Conservation (phyloP, 2,888 invertebrate genomes). For the Meloe dianella region DNA sequence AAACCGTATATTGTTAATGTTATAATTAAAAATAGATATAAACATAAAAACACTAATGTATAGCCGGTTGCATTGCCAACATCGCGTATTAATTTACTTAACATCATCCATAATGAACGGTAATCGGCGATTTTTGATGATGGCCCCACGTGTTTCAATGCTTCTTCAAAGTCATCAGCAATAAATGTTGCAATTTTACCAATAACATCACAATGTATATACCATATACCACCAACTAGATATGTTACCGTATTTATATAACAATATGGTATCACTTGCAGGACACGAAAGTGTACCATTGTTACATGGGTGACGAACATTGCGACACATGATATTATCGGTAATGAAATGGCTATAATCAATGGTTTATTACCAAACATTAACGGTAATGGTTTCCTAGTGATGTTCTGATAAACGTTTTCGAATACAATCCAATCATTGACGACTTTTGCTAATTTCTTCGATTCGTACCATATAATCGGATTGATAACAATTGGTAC, state of each 20-base stretch:
- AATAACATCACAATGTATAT: constrained; percentile 68
- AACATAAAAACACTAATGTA: constrained; percentile 70
- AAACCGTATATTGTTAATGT: constrained; percentile 77
- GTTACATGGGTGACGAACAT: constrained; percentile 74
- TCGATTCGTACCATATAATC: constrained; percentile 71
- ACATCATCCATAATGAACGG: constrained; percentile 72
- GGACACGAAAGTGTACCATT: constrained; percentile 70
- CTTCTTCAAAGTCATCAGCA: constrained; percentile 73
- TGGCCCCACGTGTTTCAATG: constrained; percentile 71
- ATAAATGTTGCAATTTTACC: constrained; percentile 70
- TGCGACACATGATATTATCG: constrained; percentile 67
- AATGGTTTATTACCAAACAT: constrained; percentile 67
- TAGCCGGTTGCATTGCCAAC: constrained; percentile 73
- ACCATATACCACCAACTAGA: constrained; percentile 75
- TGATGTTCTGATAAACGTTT: constrained; percentile 67
- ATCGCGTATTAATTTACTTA: constrained; percentile 71
- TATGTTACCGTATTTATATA: constrained; percentile 73
- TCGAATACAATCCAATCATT: constrained; percentile 75
- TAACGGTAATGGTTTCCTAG: constrained; percentile 65
- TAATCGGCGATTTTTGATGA: constrained; percentile 74
- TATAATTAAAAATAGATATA: constrained; percentile 75
- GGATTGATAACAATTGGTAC: constrained; percentile 70
- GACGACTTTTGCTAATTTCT: constrained; percentile 67
- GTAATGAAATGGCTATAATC: constrained; percentile 65
- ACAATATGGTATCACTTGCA: constrained; percentile 73